A percentile compares a stretch with the other conserved stretches of the same genome.
These are phyloP conservation scores for Chondrosia reniformis DNA, from an alignment of 37 sponge, comb jelly and placozoan species.

Conservation along the genomic window DNA sequence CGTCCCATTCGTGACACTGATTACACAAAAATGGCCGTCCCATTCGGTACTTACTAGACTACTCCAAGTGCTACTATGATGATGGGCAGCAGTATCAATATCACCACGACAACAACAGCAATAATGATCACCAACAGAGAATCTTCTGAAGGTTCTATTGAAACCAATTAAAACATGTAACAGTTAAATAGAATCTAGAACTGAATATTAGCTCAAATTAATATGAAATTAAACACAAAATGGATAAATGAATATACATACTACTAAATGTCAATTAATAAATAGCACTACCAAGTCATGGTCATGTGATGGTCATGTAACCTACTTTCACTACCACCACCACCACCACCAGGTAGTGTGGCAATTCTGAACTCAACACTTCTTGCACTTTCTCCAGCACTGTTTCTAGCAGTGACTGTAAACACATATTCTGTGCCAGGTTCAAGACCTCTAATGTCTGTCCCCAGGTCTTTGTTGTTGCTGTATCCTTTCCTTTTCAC, in stretches of 20 bases:
- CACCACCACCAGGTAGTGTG: neutral
- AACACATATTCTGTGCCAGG: constrained; percentile 4
- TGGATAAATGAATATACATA: neutral
- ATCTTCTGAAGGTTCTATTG: neutral
- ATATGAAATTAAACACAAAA: neutral
- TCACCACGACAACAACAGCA: constrained; percentile 23
- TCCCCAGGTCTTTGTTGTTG: neutral
- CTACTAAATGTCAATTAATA: neutral
- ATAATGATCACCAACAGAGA: neutral
- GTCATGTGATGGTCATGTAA: no score
- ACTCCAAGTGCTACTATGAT: neutral
- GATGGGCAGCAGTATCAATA: constrained; percentile 7
- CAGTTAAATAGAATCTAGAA: neutral
- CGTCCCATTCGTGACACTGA: neutral
- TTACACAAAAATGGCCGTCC: neutral
- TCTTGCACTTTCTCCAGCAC: neutral
- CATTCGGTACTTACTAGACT: neutral
- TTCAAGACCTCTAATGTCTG: neutral
- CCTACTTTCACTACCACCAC: no score
- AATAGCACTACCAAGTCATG: no score
- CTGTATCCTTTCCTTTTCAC: neutral
- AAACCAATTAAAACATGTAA: no score
- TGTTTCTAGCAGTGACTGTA: constrained; percentile 20
- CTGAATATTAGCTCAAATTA: neutral
- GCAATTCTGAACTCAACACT: neutral